Conservation (phyloP, 2,113 vertebrate genomes). For the Apteryx owenii region DNA sequence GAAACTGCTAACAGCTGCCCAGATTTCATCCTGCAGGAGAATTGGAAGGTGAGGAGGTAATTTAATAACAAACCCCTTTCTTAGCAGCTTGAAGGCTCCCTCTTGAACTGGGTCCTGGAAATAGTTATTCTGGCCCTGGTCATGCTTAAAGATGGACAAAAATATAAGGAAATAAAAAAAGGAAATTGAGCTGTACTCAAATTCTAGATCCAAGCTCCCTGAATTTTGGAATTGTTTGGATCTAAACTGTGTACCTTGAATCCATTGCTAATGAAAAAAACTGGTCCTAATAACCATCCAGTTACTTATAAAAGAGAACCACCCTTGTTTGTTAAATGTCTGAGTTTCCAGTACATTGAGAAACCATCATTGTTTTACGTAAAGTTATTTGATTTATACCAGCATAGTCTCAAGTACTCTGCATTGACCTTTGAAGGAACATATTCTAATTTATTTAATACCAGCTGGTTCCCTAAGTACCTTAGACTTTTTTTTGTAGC, state of each 20-base stretch:
- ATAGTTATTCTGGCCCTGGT: background rate
- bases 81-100: constrained; percentile 32
- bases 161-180: constrained; percentile 2
- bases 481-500: background rate
- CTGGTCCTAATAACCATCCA: background rate
- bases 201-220: constrained; percentile 15
- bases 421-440: background rate
- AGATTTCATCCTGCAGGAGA: constrained; percentile 32
- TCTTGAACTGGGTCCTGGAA: constrained; percentile 51
- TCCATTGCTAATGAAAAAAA: background rate
- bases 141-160: constrained; percentile 20
- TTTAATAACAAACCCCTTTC: constrained; percentile 28
- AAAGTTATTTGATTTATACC: background rate
- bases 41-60: constrained; percentile 48
- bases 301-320: background rate
- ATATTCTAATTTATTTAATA: background rate
- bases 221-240: constrained; percentile 7
- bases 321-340: background rate
- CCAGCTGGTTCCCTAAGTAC: background rate
- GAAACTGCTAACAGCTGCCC: constrained; percentile 44
- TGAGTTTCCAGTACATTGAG: background rate
- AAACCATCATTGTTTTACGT: background rate
- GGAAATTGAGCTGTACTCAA: background rate
- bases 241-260: background rate
- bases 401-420: background rate